Conservation (phyloP, 2,888 invertebrate species). For the Brachyptera putata region DNA sequence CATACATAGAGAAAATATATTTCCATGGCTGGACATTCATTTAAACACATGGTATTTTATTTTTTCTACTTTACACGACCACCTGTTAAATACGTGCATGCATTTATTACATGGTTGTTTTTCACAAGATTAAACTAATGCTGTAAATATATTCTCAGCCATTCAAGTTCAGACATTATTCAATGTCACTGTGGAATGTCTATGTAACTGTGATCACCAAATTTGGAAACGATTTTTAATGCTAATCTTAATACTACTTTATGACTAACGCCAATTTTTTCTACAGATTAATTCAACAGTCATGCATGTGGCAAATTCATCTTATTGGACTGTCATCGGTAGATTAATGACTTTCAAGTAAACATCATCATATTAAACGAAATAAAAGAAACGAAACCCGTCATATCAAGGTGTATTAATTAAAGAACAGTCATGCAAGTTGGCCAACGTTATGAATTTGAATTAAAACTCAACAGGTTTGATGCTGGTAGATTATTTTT, state of each 20-base stretch:
- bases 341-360: background rate
- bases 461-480: too few relatives aligned
- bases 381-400: too few relatives aligned
- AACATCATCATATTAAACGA: too few relatives aligned
- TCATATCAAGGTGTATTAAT: too few relatives aligned
- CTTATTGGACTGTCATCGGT: background rate
- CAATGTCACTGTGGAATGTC: background rate
- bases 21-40: background rate
- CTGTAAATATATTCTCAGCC: background rate
- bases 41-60: slow-evolving; percentile 7
- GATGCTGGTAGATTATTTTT: too few relatives aligned
- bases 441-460: too few relatives aligned
- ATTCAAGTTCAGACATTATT: background rate
- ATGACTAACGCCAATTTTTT: background rate
- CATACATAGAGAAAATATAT: background rate
- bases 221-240: background rate
- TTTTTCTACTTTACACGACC: slow-evolving; percentile 28
- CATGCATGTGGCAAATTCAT: background rate
- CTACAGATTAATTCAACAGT: background rate
- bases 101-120: background rate
- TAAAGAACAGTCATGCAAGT: too few relatives aligned
- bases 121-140: background rate
- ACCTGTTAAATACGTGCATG: slow-evolving; percentile 26
- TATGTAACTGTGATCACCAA: background rate
- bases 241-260: background rate